A percentile compares a stretch with the other conserved stretches of the same genome.
These are phyloP conservation scores for Drosophila quinaria DNA, from an alignment of 2,888 invertebrate species.

Conservation along the genomic window DNA sequence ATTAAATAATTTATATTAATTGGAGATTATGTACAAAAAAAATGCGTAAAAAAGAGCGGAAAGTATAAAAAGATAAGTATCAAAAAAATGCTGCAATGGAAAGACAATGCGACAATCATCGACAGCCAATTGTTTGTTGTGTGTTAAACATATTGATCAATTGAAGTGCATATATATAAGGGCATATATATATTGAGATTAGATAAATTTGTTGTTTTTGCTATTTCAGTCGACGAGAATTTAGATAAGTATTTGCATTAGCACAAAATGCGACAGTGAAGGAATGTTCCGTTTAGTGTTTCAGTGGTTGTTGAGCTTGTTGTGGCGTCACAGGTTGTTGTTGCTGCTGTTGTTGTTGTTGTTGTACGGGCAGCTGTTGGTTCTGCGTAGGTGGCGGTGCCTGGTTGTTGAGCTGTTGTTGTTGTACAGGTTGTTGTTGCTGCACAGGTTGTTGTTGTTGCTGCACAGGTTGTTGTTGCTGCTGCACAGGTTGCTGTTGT, in stretches of 20 bases:
- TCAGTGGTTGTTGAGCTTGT: slow-evolving; percentile 37
- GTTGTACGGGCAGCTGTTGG: slow-evolving; percentile 37
- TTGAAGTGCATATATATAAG: slow-evolving; percentile 19
- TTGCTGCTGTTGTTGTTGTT: slow-evolving; percentile 57
- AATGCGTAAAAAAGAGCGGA: slow-evolving; percentile 23
- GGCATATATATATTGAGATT: slow-evolving; percentile 17
- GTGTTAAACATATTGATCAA: slow-evolving; percentile 16
- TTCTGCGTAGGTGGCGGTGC: slow-evolving; percentile 34
- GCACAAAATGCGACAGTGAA: slow-evolving; percentile 24
- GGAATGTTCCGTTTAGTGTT: slow-evolving; percentile 58
- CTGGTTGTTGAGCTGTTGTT: slow-evolving; percentile 29
- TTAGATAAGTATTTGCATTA: slow-evolving; percentile 18
- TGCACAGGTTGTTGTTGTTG: slow-evolving; percentile 34
- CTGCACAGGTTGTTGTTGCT: slow-evolving; percentile 35
- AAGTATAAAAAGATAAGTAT: slow-evolving; percentile 33
- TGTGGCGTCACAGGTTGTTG: slow-evolving; percentile 35
- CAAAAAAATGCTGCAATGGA: slow-evolving; percentile 36
- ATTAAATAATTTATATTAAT: slow-evolving; percentile 25
- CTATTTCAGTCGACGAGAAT: slow-evolving; percentile 37
- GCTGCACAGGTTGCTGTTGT: slow-evolving; percentile 44
- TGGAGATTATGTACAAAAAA: slow-evolving; percentile 40
- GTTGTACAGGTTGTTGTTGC: slow-evolving; percentile 27
- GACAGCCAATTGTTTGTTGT: slow-evolving; percentile 17
- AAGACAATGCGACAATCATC: slow-evolving; percentile 18
- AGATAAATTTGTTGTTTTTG: slow-evolving; percentile 28